Conservation (phyloP, 2,797 vertebrate species). For the Poliocrania exsul region DNA sequence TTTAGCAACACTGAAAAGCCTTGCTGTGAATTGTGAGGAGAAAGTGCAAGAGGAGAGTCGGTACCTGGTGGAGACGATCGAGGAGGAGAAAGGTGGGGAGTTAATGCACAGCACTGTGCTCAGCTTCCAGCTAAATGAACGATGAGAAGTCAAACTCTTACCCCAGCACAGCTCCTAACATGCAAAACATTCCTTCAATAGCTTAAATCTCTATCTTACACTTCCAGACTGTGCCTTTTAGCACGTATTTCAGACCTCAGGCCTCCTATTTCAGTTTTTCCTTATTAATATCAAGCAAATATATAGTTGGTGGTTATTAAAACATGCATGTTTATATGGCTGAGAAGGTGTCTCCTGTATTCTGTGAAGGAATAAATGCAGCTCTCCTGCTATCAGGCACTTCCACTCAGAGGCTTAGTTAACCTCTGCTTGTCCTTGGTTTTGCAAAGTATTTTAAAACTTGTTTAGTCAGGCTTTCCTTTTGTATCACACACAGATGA, state of each 20-base stretch:
- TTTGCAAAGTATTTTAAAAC: conserved; percentile 66
- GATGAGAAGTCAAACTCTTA: background rate
- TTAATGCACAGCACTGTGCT: background rate
- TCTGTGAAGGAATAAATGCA: background rate
- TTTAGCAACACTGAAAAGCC: conserved; percentile 73
- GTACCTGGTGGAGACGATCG: conserved; percentile 57
- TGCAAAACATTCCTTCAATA: background rate
- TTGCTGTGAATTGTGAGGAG: conserved; percentile 75
- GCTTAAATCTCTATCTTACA: background rate
- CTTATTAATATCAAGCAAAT: background rate
- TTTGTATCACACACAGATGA: conserved; percentile 56
- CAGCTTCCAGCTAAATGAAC: background rate
- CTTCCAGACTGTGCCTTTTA: background rate
- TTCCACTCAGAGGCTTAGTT: conserved; percentile 4
- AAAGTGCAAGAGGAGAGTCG: conserved; percentile 76
- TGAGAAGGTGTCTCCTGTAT: background rate
- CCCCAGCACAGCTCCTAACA: background rate
- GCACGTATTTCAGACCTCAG: background rate
- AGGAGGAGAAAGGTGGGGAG: conserved; percentile 72
- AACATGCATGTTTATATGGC: background rate
- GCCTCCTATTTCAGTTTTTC: background rate
- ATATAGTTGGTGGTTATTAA: background rate
- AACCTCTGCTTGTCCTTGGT: conserved; percentile 68
- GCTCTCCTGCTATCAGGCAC: background rate
- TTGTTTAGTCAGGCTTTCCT: conserved; percentile 70